phyloP scores from a whole-genome alignment of 2,797 vertebrate species.

The Hippoglossus hippoglossus region DNA sequence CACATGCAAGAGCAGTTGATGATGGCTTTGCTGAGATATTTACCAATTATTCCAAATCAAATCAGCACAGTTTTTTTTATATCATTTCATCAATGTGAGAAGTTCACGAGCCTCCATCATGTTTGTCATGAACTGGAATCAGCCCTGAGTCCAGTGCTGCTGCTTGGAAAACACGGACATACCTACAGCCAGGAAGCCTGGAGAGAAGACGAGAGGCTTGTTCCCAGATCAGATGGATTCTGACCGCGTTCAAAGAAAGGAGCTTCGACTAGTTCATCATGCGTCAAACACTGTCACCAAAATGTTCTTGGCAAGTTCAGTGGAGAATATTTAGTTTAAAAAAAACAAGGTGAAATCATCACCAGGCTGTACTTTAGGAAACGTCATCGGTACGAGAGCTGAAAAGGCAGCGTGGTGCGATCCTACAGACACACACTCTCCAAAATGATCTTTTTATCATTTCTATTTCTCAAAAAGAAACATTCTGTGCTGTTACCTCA shows the following conservation, averaged over 20 bases:
- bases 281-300: conserved; percentile 35
- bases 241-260: conserved; percentile 38
- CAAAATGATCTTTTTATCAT: neutral
- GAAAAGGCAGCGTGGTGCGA: conserved; percentile 78
- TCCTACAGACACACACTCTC: conserved; percentile 45
- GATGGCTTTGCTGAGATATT: conserved; percentile 30
- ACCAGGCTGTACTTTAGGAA: conserved; percentile 22
- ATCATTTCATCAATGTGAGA: neutral
- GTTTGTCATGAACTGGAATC: conserved; percentile 30
- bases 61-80: conserved; percentile 12
- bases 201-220: conserved; percentile 15
- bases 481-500: conserved; percentile 56
- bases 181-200: conserved; percentile 7
- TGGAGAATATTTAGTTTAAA: conserved; percentile 45
- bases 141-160: conserved; percentile 24
- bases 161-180: conserved; percentile 28
- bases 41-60: conserved; percentile 16
- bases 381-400: conserved; percentile 51
- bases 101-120: neutral
- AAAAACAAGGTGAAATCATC: conserved; percentile 25
- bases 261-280: conserved; percentile 45
- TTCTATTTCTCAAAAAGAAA: conserved; percentile 35
- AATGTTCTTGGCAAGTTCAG: conserved; percentile 36
- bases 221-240: conserved; percentile 43
- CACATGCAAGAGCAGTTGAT: conserved; percentile 44